Evolutionary conservation across 1,140 invertebrate species (phyloP).

Genomic region (Zaprionus nigranus): DNA sequence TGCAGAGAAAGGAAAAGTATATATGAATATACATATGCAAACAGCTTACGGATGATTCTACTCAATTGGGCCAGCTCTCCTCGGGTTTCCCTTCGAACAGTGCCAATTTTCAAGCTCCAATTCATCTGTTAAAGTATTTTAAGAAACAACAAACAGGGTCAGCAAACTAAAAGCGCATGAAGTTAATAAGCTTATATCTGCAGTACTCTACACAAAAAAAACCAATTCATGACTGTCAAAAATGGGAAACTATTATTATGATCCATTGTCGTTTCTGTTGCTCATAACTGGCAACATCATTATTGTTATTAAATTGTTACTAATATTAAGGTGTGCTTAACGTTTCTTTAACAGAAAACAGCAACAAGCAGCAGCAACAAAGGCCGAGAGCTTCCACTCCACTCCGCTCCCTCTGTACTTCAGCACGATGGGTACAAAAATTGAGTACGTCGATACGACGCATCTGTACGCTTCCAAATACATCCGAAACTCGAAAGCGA

Average conservation of each 20-base stretch:
- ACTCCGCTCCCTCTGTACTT: conserved; percentile 9
- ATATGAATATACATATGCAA: neutral
- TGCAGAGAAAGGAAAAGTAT: conserved; percentile 12
- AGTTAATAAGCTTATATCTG: conserved; percentile 68
- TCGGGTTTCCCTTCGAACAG: conserved; percentile 2
- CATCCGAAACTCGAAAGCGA: conserved; percentile 97
- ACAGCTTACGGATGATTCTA: neutral
- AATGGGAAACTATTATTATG: conserved; percentile 34
- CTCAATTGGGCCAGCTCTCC: neutral
- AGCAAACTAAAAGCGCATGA: conserved; percentile 61
- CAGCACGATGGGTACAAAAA: conserved; percentile 92
- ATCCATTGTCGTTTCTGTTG: conserved; percentile 34
- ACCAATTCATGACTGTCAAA: conserved; percentile 62
- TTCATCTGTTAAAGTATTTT: conserved; percentile 37
- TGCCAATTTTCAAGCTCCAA: conserved; percentile 35
- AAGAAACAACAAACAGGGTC: conserved; percentile 56
- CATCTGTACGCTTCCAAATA: conserved; percentile 97
- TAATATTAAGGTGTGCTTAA: conserved; percentile 46
- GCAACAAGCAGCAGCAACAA: conserved; percentile 30
- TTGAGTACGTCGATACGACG: conserved; percentile 94
- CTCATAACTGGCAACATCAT: conserved; percentile 43
- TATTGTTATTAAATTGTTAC: conserved; percentile 59
- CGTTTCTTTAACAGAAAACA: conserved; percentile 51
- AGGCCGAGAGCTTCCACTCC: conserved; percentile 11
- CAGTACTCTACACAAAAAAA: conserved; percentile 33